These are phyloP conservation scores for Oryzias sinensis DNA, from an alignment of 2,797 vertebrate species.

Conservation along the genomic window DNA sequence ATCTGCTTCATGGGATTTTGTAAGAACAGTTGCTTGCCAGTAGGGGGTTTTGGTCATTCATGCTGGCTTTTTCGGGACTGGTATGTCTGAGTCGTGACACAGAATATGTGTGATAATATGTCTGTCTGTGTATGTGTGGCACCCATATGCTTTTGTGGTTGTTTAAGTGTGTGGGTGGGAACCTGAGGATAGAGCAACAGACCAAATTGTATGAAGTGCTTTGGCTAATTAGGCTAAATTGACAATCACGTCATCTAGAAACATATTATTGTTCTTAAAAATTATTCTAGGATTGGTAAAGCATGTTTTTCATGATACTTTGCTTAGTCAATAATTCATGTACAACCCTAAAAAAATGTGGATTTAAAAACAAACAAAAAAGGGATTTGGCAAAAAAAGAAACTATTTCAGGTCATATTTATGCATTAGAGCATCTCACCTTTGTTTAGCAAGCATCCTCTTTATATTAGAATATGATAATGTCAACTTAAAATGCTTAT, in stretches of 20 bases:
- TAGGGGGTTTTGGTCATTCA: slow-evolving; percentile 53
- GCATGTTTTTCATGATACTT: slow-evolving; percentile 2
- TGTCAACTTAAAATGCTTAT: too few species aligned
- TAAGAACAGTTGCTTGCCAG: slow-evolving; percentile 62
- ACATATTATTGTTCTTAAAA: slow-evolving; percentile 2
- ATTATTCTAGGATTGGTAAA: neutral
- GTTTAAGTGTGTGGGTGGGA: slow-evolving; percentile 17
- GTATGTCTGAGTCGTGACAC: slow-evolving; percentile 62
- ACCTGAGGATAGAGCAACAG: slow-evolving; percentile 7
- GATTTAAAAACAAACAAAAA: slow-evolving; percentile 3
- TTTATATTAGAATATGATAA: too few species aligned
- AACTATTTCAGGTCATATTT: slow-evolving; percentile 1
- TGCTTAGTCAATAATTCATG: neutral
- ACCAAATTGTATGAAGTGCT: slow-evolving; percentile 3
- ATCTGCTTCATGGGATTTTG: slow-evolving; percentile 40
- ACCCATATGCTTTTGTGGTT: slow-evolving; percentile 8
- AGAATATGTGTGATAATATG: slow-evolving; percentile 23
- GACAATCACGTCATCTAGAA: slow-evolving; percentile 13
- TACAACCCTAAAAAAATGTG: neutral
- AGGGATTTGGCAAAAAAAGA: slow-evolving; percentile 3
- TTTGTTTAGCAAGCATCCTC: too few species aligned
- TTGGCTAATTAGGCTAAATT: slow-evolving; percentile 1
- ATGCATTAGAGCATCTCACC: neutral
- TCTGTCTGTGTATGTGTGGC: slow-evolving; percentile 5
- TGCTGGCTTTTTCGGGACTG: slow-evolving; percentile 50